Evolutionary conservation across 2,797 vertebrate species (phyloP).

Genomic region (Eulemur rubriventer): DNA sequence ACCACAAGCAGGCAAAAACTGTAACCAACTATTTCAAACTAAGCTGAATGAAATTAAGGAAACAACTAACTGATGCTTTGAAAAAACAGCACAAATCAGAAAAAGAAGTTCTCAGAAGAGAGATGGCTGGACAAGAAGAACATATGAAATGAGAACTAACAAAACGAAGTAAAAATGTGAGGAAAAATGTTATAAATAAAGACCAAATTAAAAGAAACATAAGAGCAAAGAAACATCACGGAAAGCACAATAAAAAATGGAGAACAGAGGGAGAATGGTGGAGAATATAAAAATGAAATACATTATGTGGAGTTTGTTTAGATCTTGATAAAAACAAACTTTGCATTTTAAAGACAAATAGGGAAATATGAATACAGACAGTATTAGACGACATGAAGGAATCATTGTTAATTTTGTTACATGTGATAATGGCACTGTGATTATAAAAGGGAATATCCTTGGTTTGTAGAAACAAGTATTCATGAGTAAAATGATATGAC

Average conservation of each 20-base stretch:
- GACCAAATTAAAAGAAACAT: neutral
- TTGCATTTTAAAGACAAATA: neutral
- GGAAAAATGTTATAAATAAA: neutral
- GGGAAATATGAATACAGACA: neutral
- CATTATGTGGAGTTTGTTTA: fast-evolving
- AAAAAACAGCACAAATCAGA: neutral
- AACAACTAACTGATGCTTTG: neutral
- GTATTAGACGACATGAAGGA: neutral
- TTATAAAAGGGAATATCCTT: neutral
- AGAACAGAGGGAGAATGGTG: neutral
- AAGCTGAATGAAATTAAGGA: neutral
- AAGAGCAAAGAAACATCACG: neutral
- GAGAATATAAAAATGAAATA: fast-evolving
- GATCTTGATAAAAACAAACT: neutral
- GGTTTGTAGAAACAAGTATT: neutral
- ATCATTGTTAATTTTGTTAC: neutral
- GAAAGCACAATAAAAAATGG: neutral
- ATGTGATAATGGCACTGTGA: neutral
- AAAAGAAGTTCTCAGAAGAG: neutral
- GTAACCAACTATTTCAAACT: neutral
- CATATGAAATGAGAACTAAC: neutral
- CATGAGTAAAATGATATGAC: neutral
- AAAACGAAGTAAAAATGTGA: neutral
- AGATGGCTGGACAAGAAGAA: neutral
- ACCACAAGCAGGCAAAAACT: neutral